Evolutionary conservation across 1,140 invertebrate species (phyloP).

Genomic region (Octopus bimaculoides): DNA sequence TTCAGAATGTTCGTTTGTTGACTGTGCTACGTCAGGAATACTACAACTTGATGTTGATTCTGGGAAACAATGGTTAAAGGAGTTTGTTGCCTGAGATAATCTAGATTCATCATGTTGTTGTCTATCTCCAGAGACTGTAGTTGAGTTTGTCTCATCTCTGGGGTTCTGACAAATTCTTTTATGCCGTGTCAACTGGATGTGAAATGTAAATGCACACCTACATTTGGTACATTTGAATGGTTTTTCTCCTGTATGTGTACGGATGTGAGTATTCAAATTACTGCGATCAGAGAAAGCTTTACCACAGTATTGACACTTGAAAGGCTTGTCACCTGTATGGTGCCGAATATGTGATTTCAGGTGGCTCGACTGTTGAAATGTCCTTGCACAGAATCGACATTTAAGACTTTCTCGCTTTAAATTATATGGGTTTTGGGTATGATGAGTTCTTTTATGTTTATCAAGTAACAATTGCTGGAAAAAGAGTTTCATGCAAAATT

Average conservation of each 20-base stretch:
- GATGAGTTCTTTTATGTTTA: no score
- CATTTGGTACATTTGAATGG: background rate
- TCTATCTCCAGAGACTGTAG: no score
- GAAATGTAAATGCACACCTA: background rate
- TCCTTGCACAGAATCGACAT: conserved; percentile 1
- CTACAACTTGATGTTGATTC: no score
- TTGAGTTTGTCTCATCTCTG: background rate
- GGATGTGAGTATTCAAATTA: background rate
- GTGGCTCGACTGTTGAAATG: background rate
- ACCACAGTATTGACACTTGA: background rate
- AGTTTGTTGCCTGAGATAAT: no score
- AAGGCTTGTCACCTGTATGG: conserved; percentile 1
- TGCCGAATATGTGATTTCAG: background rate
- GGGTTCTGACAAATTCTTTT: conserved; percentile 40
- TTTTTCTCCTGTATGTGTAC: conserved; percentile 9
- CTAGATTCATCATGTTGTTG: no score
- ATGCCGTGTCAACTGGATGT: background rate
- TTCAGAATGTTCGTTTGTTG: no score
- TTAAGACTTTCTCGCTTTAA: no score
- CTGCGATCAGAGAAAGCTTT: background rate
- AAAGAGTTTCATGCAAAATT: no score
- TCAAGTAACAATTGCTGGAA: no score
- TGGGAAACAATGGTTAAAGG: no score
- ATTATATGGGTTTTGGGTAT: no score
- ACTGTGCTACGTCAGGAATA: no score